These are phyloP conservation scores for Dyspetes luteomarginatus DNA, from an alignment of 2,888 invertebrate genomes.

Conservation along the genomic window DNA sequence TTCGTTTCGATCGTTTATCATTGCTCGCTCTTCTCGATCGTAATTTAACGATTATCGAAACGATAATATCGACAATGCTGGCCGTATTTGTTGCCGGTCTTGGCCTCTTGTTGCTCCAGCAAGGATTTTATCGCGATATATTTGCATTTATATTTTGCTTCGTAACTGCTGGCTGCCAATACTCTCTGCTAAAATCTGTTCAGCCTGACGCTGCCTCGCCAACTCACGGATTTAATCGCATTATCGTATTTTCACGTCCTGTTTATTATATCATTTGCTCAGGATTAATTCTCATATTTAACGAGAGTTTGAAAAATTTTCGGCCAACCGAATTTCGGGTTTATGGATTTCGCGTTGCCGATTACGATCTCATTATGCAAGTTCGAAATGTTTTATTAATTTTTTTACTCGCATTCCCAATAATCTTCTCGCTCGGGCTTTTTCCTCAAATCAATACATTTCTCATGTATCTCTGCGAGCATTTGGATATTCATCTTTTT, in stretches of 20 bases:
- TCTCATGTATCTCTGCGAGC: constrained; percentile 97
- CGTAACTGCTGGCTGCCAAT: constrained; percentile 99
- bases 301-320: constrained; percentile 82
- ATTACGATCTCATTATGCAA: constrained; percentile 87
- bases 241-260: constrained; percentile 96
- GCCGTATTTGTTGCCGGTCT: constrained; percentile 94
- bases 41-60: constrained; percentile 93
- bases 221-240: constrained; percentile 98
- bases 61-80: constrained; percentile 91
- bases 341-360: constrained; percentile 84
- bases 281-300: constrained; percentile 78
- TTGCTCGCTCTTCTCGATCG: constrained; percentile 96
- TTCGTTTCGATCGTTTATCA: constrained; percentile 96
- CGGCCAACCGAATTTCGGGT: constrained; percentile 82
- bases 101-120: constrained; percentile 92
- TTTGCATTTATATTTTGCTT: constrained; percentile 98
- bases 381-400: constrained; percentile 90
- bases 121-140: constrained; percentile 95
- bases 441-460: constrained; percentile 99
- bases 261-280: constrained; percentile 95
- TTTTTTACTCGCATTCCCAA: constrained; percentile 94
- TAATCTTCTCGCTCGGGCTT: constrained; percentile 97
- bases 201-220: constrained; percentile 99
- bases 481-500: constrained; percentile 95
- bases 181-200: constrained; percentile 97